Base-by-base conservation (phyloP, 2,797 vertebrate species). In the Spheniscus humboldti region DNA sequence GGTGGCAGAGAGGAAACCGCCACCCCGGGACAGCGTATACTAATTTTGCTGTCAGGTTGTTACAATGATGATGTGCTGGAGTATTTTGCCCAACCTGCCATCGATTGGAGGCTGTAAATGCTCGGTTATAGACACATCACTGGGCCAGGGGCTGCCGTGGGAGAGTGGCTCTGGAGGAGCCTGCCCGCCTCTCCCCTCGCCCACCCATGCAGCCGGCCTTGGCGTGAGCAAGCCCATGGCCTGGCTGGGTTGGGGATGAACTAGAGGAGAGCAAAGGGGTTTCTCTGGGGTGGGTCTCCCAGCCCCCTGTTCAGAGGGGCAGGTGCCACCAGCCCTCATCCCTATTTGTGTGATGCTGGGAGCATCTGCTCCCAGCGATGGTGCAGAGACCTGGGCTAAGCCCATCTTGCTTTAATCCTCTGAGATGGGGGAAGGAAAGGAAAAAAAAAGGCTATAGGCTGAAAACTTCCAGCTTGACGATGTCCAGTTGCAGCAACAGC, bases 1-100 rank as follows among this genome's bases (percentile, higher is more conserved):
- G 0, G 14, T 6, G 28, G 3, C 8, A 35, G 19, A 52, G 68
- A 17, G 5, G 33, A 50, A 62, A 4, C 63, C 6, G 0, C 17
- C 28, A 23, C 47, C 45, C 47, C 52, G 11, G 55, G 50, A 25
- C 25, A 8, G 35, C 4, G 3, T 2, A 2, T 10, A 15, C 50
- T 11, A 6, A 18, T 68, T 41, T 39, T 18, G 2, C 63, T 66
- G 63, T 53, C 59, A 28, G 57, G 31, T 35, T 3, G 1, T 33
- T 14, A 8, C 1, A 28, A 1, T 9, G 9, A 66, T 0, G 63
- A 77, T 71, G 74, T 4, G 6, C 64, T 14, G 19, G 71, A 56
- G 75, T 23, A 20, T 86, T 82, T 87, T 80, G 71, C 62, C 78
- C 94, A 16, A 0, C 20, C 11, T 2, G 18, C 52, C 56, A 19